phyloP scores from a whole-genome alignment of 2,888 invertebrate species.

The Lucinisca nassula region DNA sequence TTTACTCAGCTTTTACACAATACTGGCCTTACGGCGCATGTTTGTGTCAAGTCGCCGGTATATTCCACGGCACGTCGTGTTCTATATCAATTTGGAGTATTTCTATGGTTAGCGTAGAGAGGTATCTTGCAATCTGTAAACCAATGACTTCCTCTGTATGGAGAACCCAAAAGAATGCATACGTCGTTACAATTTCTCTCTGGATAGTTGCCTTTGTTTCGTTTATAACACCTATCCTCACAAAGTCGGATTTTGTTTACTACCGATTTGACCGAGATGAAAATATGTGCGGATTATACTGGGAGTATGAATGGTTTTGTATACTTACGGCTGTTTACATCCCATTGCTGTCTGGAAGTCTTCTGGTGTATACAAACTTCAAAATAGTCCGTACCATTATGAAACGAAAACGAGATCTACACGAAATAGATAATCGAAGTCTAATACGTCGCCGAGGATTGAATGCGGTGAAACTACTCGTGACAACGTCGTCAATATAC shows the following conservation, averaged over 20 bases:
- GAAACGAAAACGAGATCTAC: background rate
- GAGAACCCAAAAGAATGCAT: conserved; percentile 31
- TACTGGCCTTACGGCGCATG: conserved; percentile 71
- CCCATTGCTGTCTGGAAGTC: conserved; percentile 38
- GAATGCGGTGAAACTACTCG: conserved; percentile 62
- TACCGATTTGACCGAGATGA: conserved; percentile 48
- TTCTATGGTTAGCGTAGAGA: conserved; percentile 71
- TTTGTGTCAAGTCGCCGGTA: conserved; percentile 72
- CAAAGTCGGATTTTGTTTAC: conserved; percentile 48
- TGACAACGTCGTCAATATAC: conserved; percentile 61
- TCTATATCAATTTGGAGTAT: conserved; percentile 75
- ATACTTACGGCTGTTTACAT: conserved; percentile 60
- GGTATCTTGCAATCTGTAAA: conserved; percentile 70
- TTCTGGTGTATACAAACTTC: background rate
- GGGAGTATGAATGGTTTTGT: conserved; percentile 64
- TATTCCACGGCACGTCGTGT: conserved; percentile 67
- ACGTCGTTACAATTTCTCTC: conserved; percentile 23
- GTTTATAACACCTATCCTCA: conserved; percentile 59
- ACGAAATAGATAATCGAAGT: background rate
- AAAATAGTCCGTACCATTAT: background rate
- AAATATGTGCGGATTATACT: conserved; percentile 64
- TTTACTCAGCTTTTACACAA: conserved; percentile 53
- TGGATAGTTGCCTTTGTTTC: conserved; percentile 62
- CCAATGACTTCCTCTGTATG: conserved; percentile 64
- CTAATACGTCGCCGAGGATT: conserved; percentile 9